Base-by-base conservation (phyloP, 2,113 vertebrate species). In the Dascyllus trimaculatus region DNA sequence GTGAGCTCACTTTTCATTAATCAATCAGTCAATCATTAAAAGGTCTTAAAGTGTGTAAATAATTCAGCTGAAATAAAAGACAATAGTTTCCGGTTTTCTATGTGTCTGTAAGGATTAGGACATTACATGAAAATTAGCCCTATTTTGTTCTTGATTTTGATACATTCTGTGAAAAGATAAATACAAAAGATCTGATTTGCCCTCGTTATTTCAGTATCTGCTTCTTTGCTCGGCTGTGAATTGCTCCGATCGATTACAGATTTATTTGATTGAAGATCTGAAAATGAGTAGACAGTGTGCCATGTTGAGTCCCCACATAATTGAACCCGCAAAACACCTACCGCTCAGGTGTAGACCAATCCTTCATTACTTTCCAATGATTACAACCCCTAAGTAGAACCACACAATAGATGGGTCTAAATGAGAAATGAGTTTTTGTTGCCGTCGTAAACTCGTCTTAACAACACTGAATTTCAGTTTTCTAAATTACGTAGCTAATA, bases 371-470 rank as follows among this genome's bases (percentile, higher is more conserved):
- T 21, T 2, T 63, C 58, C 1, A n/a, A 19, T 67, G 26, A 92
- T 95, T 95, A 93, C 92, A 92, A 72, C 89, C 93, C 85, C 93
- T 56, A n/a, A 40, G 81, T 18, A 40, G 49, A 64, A 69, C 67
- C 76, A 76, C 45, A 58, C 46, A 58, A 19, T 29, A 64, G 11
- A 17, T 67, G 24, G 35, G 60, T 59, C 46, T 69, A 35, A 71
- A 17, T 62, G 13, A 67, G 48, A 18, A 19, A 25, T n/a, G 8
- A 3, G 2, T 9, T 61, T 70, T 48, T 52, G 26, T 52, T 66
- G 18, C 35, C 35, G 32, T 21, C 67, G 21, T 52, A 70, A 40
- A 52, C 14, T 53, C 15, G 65, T 71, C n/a, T 72, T 10, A 18
- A 19, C 25, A 56, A 64, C 45, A 46, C n/a, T 38, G 15, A 10